Conservation (phyloP, 2,797 vertebrate genomes). For the Otolemur crassicaudatus region DNA sequence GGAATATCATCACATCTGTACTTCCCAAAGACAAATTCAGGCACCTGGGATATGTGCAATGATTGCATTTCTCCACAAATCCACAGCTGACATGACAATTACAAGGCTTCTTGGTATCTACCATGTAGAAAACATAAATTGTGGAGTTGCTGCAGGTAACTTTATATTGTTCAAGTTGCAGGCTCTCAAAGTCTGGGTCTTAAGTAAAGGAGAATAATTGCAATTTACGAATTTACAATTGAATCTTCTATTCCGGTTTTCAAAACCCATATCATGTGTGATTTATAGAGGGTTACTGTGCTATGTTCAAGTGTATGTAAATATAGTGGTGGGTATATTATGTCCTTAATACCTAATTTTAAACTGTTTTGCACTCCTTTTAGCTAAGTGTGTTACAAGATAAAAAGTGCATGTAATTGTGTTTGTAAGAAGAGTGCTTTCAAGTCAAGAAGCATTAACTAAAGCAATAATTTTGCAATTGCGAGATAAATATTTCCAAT, state of each 20-base stretch:
- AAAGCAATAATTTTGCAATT: slow-evolving; percentile 20
- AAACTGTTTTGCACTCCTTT: slow-evolving; percentile 46
- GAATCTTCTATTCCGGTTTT: background rate
- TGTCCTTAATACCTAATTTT: slow-evolving; percentile 4
- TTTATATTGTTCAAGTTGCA: background rate
- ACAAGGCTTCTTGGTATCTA: background rate
- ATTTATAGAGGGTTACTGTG: background rate
- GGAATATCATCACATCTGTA: background rate
- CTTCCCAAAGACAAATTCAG: background rate
- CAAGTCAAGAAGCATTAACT: slow-evolving; percentile 21
- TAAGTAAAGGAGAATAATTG: background rate
- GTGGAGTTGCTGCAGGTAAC: background rate
- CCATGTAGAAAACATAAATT: slow-evolving; percentile 20
- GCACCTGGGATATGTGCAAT: slow-evolving; percentile 4
- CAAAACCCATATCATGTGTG: background rate
- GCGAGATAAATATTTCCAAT: slow-evolving; percentile 40
- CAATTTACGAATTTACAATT: background rate
- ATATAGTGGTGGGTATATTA: background rate
- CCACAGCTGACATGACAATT: background rate
- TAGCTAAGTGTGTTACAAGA: slow-evolving; percentile 8
- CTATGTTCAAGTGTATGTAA: slow-evolving; percentile 57
- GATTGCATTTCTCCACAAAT: slow-evolving; percentile 38
- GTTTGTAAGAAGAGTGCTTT: slow-evolving; percentile 27
- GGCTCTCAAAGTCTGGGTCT: background rate
- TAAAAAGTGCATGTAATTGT: slow-evolving; percentile 25